Evolutionary conservation across 1,140 invertebrate genomes (phyloP), one percentile per base, ranked within the genome.

Genomic region (Hycleus cichorii): DNA sequence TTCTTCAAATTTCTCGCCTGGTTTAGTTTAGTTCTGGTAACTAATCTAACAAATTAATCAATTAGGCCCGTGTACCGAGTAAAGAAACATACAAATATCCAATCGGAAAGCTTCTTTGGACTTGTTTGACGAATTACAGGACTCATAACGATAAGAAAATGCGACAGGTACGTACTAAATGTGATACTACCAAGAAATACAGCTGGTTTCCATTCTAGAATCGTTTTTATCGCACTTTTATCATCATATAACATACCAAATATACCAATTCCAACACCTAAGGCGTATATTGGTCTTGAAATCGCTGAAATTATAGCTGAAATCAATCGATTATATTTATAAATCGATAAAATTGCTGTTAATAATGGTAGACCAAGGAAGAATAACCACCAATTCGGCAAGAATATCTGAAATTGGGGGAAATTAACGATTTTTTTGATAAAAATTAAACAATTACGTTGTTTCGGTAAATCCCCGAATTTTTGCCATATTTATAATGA

Each of bases 101-200:
- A 53, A 48, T 63, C 62, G 1, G 64, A 63, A 3, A 65, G 39
- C 25, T 47, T 49, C 7, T 61, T 9, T 1, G 58, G 58, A 12
- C 57, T 24, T 39, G 8, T 52, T 8, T 52, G 32, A n/a, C 26
- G 39, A 3, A 49, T 49, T 8, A 56, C 59, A 48, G 63, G 53
- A 39, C 39, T 58, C 39, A 67, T 64, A 6, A 67, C 63, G 18
- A 64, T 51, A 9, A 50, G 49, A 57, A 53, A 63, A 50, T 67
- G 65, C 1, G 61, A 52, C 11, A 67, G 38, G 26, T 67, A 67
- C 3, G 60, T 64, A 32, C 60, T 63, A 38, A 64, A 67, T 8
- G 65, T 67, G 2, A 67, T 47, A 47, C 63, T 64, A 18, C 65
- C 63, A 12, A 67, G 18, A 47, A 67, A 63, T 4, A 67, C n/a